Conservation (phyloP, 2,888 invertebrate species). For the Harmothoe impar region DNA sequence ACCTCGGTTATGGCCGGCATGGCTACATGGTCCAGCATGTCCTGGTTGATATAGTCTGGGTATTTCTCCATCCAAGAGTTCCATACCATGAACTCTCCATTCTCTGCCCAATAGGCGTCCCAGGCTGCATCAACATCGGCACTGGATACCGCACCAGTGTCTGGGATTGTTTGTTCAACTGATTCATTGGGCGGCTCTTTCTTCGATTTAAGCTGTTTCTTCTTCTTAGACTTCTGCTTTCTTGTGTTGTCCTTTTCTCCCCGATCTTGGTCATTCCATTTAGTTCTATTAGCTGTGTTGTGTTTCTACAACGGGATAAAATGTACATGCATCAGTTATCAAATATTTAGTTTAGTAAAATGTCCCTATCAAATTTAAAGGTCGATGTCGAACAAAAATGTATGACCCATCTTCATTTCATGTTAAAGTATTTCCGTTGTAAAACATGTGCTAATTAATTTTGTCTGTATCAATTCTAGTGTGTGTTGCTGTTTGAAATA, state of each 20-base stretch:
- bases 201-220: slow-evolving; percentile 14
- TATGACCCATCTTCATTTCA: too few relatives aligned
- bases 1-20: slow-evolving; percentile 60
- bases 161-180: too few relatives aligned
- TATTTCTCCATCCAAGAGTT: slow-evolving; percentile 80
- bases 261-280: neutral
- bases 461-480: too few relatives aligned
- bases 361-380: too few relatives aligned
- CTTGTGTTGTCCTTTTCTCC: neutral
- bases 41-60: slow-evolving; percentile 73
- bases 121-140: slow-evolving; percentile 73
- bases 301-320: neutral
- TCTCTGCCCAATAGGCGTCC: slow-evolving; percentile 78
- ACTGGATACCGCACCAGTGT: too few relatives aligned
- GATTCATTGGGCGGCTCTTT: neutral
- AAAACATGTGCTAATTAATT: too few relatives aligned
- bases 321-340: too few relatives aligned
- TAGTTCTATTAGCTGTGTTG: neutral
- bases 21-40: slow-evolving; percentile 36
- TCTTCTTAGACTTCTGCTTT: neutral
- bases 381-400: too few relatives aligned
- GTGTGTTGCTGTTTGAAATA: too few relatives aligned
- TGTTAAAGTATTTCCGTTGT: too few relatives aligned
- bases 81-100: slow-evolving; percentile 79
- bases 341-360: too few relatives aligned